These are phyloP conservation scores for Euphonia xanthogaster DNA, from an alignment of 2,797 vertebrate species.

Conservation along the genomic window DNA sequence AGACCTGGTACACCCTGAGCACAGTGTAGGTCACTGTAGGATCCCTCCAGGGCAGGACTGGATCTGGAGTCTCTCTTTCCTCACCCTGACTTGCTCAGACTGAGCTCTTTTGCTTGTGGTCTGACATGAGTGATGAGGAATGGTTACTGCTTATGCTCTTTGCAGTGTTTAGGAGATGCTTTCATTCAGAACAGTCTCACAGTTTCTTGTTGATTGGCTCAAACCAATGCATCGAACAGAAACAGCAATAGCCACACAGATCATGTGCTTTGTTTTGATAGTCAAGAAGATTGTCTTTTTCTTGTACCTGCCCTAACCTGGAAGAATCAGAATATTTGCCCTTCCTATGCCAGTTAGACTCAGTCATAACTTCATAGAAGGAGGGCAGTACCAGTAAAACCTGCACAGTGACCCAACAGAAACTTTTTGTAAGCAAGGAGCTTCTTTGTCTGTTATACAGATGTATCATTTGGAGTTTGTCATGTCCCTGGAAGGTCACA, in stretches of 20 bases:
- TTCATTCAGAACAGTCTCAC: not conserved
- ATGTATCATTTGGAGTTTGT: not conserved
- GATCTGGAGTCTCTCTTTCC: not conserved
- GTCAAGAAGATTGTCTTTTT: not conserved
- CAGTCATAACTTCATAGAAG: not conserved
- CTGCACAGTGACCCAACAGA: not conserved
- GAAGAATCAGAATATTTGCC: not conserved
- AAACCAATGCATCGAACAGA: not conserved
- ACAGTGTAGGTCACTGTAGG: not conserved
- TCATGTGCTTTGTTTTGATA: not conserved
- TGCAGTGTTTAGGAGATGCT: not conserved
- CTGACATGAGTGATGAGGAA: not conserved
- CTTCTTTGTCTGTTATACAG: not conserved
- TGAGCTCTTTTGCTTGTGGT: not conserved
- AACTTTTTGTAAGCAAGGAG: not conserved
- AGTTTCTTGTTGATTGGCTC: not conserved
- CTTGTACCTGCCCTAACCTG: not conserved
- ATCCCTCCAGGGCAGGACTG: not conserved
- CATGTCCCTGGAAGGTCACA: not conserved
- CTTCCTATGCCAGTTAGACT: not conserved
- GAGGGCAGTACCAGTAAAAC: not conserved
- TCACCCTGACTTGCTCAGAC: not conserved
- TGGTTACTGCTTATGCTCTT: not conserved
- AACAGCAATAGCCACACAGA: not conserved
- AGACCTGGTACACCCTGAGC: rapidly evolving